Conservation (phyloP, 1,140 invertebrate species). For the Drosophila mojavensis region DNA sequence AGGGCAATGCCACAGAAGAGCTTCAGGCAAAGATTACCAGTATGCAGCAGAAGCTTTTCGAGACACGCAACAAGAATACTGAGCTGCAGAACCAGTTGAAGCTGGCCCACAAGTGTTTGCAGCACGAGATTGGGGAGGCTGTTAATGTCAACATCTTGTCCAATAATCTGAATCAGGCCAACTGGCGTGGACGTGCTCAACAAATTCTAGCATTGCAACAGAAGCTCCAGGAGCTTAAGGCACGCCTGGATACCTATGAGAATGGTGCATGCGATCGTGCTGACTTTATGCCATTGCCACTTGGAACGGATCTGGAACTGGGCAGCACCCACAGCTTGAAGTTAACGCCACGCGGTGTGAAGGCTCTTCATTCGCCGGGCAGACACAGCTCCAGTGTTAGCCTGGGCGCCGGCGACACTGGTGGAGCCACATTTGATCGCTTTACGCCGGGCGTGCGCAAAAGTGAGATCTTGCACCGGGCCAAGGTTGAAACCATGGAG, state of each 20-base stretch:
- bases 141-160: slow-evolving; percentile 80
- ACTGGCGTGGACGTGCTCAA: slow-evolving; percentile 90
- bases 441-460: slow-evolving; percentile 73
- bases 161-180: slow-evolving; percentile 82
- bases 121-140: slow-evolving; percentile 88
- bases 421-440: slow-evolving; percentile 60
- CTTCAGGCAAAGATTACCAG: slow-evolving; percentile 86
- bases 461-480: slow-evolving; percentile 83
- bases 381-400: slow-evolving; percentile 24
- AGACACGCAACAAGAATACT: slow-evolving; percentile 87
- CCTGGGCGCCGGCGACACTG: slow-evolving; percentile 57
- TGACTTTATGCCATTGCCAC: slow-evolving; percentile 52
- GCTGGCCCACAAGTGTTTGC: slow-evolving; percentile 87
- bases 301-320: slow-evolving; percentile 53
- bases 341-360: slow-evolving; percentile 20
- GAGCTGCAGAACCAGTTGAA: slow-evolving; percentile 88
- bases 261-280: slow-evolving; percentile 42
- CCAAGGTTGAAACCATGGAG: slow-evolving; percentile 86
- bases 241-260: slow-evolving; percentile 85
- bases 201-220: slow-evolving; percentile 88
- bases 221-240: slow-evolving; percentile 87
- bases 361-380: slow-evolving; percentile 11
- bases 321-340: neutral
- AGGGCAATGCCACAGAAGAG: slow-evolving; percentile 83
- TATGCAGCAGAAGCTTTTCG: slow-evolving; percentile 87